Evolutionary conservation across 2,797 vertebrate genomes (phyloP).

Genomic region (Trematomus bernacchii): DNA sequence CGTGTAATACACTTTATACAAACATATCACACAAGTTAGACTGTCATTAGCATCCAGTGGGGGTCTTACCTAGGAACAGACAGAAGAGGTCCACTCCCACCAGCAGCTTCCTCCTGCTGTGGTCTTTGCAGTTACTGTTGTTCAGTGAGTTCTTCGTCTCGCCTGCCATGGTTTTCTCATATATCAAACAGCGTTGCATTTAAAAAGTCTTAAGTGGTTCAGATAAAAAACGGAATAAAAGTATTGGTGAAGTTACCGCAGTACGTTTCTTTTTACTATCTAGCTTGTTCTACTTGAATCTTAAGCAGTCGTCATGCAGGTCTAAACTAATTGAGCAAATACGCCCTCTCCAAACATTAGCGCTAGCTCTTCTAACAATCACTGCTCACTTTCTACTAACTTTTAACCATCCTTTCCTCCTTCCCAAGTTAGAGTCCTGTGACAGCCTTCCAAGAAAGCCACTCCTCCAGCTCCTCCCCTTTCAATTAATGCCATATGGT

Average conservation of each 20-base stretch:
- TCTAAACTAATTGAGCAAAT: neutral
- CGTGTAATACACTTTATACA: neutral
- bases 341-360: neutral
- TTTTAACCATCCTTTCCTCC: constrained; percentile 35
- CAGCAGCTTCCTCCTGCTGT: constrained; percentile 91
- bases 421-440: constrained; percentile 8
- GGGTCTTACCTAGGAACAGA: constrained; percentile 89
- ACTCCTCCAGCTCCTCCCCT: constrained; percentile 56
- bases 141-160: constrained; percentile 91
- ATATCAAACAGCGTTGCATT: constrained; percentile 88
- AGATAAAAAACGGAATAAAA: neutral
- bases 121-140: constrained; percentile 88
- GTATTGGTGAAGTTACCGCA: rapidly evolving
- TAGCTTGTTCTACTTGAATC: constrained; percentile 1
- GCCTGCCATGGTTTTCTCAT: constrained; percentile 94
- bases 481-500: constrained; percentile 62
- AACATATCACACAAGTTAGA: neutral
- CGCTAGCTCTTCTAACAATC: neutral
- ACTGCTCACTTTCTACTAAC: constrained; percentile 12
- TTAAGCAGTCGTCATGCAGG: constrained; percentile 24
- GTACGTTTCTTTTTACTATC: neutral
- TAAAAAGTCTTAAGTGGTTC: constrained; percentile 52
- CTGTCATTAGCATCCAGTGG: rapidly evolving
- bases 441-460: constrained; percentile 44
- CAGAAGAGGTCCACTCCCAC: constrained; percentile 94